Percentiles rank a stretch among this genome's conserved stretches.
Evolutionary conservation across 2,113 vertebrate genomes (phyloP).

Genomic region (Amblyopsis rosae): DNA sequence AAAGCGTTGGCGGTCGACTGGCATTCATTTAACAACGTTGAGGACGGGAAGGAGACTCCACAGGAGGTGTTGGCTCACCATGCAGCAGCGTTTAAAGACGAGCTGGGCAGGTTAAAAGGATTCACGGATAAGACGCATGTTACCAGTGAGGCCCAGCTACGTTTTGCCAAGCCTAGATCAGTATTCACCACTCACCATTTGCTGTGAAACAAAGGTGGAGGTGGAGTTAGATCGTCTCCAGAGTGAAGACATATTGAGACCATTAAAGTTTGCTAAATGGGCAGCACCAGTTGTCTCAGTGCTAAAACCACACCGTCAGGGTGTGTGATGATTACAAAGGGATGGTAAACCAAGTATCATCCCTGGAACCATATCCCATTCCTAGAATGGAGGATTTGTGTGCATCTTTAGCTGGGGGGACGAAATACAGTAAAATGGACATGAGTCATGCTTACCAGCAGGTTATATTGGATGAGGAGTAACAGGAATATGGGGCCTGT

Average conservation of each 20-base stretch:
- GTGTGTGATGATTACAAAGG: slow-evolving; percentile 16
- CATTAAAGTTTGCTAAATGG: background rate
- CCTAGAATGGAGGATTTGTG: slow-evolving; percentile 2
- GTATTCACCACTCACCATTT: background rate
- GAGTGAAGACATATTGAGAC: background rate
- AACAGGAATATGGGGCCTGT: too few relatives aligned
- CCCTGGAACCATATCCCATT: slow-evolving; percentile 1
- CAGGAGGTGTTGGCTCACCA: background rate
- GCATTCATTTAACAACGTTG: background rate
- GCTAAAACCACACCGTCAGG: background rate
- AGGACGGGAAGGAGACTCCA: background rate
- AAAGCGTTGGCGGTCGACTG: background rate
- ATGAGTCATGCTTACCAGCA: too few relatives aligned
- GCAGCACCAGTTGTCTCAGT: slow-evolving; percentile 12
- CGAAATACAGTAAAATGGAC: too few relatives aligned
- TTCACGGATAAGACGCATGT: background rate
- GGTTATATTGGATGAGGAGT: too few relatives aligned
- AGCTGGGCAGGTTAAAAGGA: background rate
- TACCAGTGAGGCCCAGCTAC: background rate
- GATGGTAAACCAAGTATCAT: background rate
- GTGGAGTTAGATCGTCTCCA: slow-evolving; percentile 7
- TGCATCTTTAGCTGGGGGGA: background rate
- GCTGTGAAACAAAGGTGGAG: slow-evolving; percentile 13
- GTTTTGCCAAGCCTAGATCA: slow-evolving; percentile 1
- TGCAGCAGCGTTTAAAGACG: background rate